Conservation (phyloP, 1,140 invertebrate genomes). For the Caenorhabditis briggsae region DNA sequence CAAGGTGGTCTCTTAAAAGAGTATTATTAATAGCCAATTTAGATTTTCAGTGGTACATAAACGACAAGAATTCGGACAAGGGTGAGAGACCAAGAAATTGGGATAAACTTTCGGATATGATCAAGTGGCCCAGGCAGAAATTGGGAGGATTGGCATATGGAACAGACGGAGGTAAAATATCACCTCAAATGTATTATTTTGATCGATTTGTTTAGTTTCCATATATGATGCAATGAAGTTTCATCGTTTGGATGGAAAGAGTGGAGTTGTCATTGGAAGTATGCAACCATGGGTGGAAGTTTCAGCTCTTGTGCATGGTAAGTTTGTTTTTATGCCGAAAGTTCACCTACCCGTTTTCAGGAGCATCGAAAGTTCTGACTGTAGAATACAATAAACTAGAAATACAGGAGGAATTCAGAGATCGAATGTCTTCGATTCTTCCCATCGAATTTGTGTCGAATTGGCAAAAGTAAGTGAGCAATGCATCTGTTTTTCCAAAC, state of each 20-base stretch:
- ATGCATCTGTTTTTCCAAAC: neutral
- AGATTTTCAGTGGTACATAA: conserved; percentile 31
- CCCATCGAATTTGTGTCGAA: conserved; percentile 6
- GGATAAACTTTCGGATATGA: conserved; percentile 5
- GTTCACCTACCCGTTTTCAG: neutral
- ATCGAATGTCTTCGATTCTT: conserved; percentile 38
- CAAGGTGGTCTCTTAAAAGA: neutral
- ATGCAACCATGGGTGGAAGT: conserved; percentile 38
- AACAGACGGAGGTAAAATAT: neutral
- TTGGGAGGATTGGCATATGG: conserved; percentile 12
- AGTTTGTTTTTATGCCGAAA: neutral
- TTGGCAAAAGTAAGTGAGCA: neutral
- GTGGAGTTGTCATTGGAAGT: conserved; percentile 50
- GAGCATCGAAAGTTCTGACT: neutral
- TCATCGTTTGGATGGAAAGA: conserved; percentile 22
- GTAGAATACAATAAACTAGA: conserved; percentile 31
- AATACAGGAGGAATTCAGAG: conserved; percentile 20
- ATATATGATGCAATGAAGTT: conserved; percentile 19
- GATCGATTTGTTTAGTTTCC: neutral
- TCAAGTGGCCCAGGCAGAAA: neutral
- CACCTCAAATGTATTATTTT: neutral
- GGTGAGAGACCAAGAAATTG: conserved; percentile 36
- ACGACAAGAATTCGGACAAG: conserved; percentile 1
- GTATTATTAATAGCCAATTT: neutral
- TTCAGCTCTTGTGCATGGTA: neutral